A percentile compares a stretch with the other conserved stretches of the same genome.
These are phyloP conservation scores for Naso thynnoides DNA, from an alignment of 2,797 vertebrate species.

Conservation along the genomic window DNA sequence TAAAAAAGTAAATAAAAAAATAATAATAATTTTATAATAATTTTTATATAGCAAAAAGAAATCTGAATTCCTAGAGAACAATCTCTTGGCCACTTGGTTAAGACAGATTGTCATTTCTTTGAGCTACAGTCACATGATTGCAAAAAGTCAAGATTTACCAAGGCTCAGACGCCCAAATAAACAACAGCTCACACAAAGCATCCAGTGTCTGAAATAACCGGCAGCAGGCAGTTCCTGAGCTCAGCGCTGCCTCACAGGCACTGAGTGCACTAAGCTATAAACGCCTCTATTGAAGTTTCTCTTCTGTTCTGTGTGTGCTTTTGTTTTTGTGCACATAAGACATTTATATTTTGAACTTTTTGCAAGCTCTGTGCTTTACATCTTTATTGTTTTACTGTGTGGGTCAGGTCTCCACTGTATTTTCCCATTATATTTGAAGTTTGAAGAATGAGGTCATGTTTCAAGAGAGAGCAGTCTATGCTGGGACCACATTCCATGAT, in stretches of 20 bases:
- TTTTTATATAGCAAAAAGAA: not conserved
- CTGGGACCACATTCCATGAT: not conserved
- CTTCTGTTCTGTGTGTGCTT: not conserved
- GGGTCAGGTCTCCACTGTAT: not conserved
- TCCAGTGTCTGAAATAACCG: conserved; percentile 1
- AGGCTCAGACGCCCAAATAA: not conserved
- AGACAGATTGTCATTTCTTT: not conserved
- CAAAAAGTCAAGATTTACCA: conserved; percentile 7
- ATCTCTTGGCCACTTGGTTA: not conserved
- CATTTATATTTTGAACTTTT: not conserved
- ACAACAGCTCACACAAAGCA: conserved; percentile 1
- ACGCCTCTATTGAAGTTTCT: not conserved
- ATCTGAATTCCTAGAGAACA: not conserved
- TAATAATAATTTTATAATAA: too few relatives aligned
- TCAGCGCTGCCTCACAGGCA: not conserved
- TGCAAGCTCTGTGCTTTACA: not conserved
- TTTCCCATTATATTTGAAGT: conserved; percentile 3
- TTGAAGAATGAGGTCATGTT: conserved; percentile 33
- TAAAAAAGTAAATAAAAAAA: too few relatives aligned
- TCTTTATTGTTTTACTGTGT: conserved; percentile 5
- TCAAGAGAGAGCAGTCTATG: conserved; percentile 14
- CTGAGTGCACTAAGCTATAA: not conserved
- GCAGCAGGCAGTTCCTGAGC: not conserved
- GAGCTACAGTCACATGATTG: not conserved
- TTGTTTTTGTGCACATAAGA: conserved; percentile 1